Conservation (phyloP, 2,113 vertebrate species). For the Hydrolagus affinis region DNA sequence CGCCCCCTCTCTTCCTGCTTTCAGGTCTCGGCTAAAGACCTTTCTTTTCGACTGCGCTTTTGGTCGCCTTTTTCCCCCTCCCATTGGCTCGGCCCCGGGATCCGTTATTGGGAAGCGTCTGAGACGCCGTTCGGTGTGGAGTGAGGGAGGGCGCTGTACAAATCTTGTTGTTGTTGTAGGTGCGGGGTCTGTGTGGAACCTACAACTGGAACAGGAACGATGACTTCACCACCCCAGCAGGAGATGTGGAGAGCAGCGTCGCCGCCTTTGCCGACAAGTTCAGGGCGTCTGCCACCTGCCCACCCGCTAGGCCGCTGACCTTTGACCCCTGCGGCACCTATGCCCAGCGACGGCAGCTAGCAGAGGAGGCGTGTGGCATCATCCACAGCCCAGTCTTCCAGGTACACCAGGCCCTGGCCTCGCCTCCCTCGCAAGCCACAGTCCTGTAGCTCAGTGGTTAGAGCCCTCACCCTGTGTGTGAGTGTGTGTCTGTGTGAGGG, state of each 20-base stretch:
- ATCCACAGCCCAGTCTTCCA: conserved; percentile 63
- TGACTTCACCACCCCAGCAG: conserved; percentile 75
- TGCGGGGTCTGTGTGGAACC: conserved; percentile 81
- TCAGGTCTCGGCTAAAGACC: too few species aligned
- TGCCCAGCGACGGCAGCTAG: conserved; percentile 52
- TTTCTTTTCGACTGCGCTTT: too few species aligned
- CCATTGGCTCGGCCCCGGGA: too few species aligned
- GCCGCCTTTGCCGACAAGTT: conserved; percentile 65
- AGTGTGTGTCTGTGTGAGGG: too few species aligned
- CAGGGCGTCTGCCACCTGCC: conserved; percentile 50
- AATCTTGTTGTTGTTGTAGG: too few species aligned
- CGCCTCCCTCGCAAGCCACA: accelerated
- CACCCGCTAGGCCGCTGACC: neutral
- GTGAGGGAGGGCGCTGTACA: too few species aligned
- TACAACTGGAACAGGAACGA: conserved; percentile 78
- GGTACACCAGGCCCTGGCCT: conserved; percentile 45
- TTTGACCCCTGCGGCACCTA: conserved; percentile 58
- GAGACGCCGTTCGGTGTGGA: too few species aligned
- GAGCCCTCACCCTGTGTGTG: accelerated
- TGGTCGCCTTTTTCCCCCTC: too few species aligned
- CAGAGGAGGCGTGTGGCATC: conserved; percentile 59
- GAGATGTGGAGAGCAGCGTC: conserved; percentile 66
- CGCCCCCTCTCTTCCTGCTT: too few species aligned
- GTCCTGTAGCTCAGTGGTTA: too few species aligned
- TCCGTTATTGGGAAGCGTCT: too few species aligned